phyloP scores from a whole-genome alignment of 2,888 invertebrate genomes.

The Diabrotica balteata region DNA sequence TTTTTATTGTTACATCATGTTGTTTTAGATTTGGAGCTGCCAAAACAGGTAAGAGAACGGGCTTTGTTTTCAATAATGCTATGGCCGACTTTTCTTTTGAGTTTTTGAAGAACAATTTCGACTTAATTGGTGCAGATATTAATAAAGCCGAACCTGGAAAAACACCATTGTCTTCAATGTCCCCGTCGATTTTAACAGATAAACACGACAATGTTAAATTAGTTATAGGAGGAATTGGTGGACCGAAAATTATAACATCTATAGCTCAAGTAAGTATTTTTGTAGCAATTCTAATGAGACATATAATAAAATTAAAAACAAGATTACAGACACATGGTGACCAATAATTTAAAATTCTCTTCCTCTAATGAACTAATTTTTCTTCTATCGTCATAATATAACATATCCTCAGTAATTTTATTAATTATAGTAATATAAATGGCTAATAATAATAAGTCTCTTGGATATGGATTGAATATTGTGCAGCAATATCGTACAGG shows the following conservation, averaged over 20 bases:
- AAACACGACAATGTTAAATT: conserved; percentile 70
- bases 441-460: no score
- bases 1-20: no score
- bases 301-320: no score
- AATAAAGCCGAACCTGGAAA: conserved; percentile 84
- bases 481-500: no score
- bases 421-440: no score
- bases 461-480: no score
- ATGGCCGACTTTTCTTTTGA: conserved; percentile 95
- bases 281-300: no score
- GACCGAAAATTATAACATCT: conserved; percentile 81
- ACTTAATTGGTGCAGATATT: conserved; percentile 76
- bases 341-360: no score
- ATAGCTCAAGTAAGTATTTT: conserved; percentile 61
- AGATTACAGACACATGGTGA: no score
- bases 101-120: conserved; percentile 72
- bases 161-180: conserved; percentile 86
- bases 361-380: no score
- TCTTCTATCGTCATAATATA: no score
- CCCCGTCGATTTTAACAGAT: conserved; percentile 79
- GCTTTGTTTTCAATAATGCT: conserved; percentile 92
- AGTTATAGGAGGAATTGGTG: conserved; percentile 84
- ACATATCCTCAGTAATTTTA: no score
- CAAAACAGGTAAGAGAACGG: conserved; percentile 78
- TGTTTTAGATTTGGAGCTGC: conserved; percentile 74